These are phyloP conservation scores for Tenthredo notha DNA, from an alignment of 2,888 invertebrate genomes.

Conservation along the genomic window DNA sequence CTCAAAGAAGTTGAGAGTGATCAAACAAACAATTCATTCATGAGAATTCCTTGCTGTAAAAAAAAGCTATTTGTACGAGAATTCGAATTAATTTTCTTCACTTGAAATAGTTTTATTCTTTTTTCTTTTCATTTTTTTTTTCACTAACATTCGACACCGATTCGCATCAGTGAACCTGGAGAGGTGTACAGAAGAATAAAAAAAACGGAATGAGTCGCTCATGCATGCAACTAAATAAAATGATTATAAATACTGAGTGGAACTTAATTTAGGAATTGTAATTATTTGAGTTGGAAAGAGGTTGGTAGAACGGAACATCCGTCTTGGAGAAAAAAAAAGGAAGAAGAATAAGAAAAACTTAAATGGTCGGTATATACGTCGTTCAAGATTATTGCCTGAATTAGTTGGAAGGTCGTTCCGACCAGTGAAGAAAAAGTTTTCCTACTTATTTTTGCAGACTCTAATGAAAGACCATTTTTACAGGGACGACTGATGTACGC, in stretches of 20 bases:
- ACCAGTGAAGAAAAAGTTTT: slow-evolving; percentile 26
- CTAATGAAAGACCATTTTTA: slow-evolving; percentile 54
- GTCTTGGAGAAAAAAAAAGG: not conserved
- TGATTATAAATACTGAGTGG: not conserved
- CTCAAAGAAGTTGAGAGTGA: slow-evolving; percentile 2
- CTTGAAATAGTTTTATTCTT: not conserved
- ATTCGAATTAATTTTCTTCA: not conserved
- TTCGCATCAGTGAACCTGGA: not conserved
- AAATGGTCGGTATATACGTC: slow-evolving; percentile 33
- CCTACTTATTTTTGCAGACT: slow-evolving; percentile 47
- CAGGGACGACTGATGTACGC: slow-evolving; percentile 59
- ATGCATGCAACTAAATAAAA: not conserved
- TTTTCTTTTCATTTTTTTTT: not conserved
- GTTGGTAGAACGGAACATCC: not conserved
- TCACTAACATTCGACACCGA: not conserved
- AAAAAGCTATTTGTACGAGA: not conserved
- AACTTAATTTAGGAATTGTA: slow-evolving; percentile 27
- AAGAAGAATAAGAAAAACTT: slow-evolving; percentile 16
- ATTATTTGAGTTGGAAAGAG: not conserved
- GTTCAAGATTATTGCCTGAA: slow-evolving; percentile 46
- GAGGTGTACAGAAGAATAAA: not conserved
- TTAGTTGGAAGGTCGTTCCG: slow-evolving; percentile 40
- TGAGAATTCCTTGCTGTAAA: not conserved
- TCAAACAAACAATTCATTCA: slow-evolving; percentile 26
- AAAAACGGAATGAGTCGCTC: not conserved